A percentile compares a stretch with the other conserved stretches of the same genome.
phyloP scores from a whole-genome alignment of 1,140 invertebrate genomes.

The Sinella curviseta region DNA sequence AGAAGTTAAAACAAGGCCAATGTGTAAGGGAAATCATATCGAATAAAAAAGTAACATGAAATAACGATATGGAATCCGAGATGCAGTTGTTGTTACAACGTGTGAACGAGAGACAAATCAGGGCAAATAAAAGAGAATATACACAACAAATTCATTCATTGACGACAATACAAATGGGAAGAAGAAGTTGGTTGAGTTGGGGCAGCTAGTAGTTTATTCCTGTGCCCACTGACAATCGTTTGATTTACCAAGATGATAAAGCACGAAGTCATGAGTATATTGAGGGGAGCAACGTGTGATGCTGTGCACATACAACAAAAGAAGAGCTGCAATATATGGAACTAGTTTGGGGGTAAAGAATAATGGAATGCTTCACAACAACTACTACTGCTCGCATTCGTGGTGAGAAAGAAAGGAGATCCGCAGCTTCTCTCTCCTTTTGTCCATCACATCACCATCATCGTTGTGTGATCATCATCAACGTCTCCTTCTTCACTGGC shows the following conservation, averaged over 20 bases:
- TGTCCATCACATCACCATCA: neutral
- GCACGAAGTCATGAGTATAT: slow-evolving; percentile 7
- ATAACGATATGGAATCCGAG: neutral
- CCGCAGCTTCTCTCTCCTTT: neutral
- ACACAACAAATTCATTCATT: neutral
- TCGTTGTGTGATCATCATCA: slow-evolving; percentile 3
- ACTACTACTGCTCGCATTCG: too few species aligned
- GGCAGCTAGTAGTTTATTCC: neutral
- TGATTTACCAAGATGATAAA: slow-evolving; percentile 17
- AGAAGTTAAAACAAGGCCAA: too few species aligned
- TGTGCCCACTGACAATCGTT: neutral
- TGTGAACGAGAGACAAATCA: neutral
- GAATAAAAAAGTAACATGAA: neutral
- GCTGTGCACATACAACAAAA: neutral
- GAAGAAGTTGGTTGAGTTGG: neutral
- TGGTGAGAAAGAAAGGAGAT: neutral
- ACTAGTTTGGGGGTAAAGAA: neutral
- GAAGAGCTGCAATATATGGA: neutral
- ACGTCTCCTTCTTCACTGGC: neutral
- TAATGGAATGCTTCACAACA: neutral
- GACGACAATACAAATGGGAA: neutral
- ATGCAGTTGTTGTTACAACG: slow-evolving; percentile 5
- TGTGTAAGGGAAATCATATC: too few species aligned
- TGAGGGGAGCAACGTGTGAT: slow-evolving; percentile 6
- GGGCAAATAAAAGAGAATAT: neutral